Evolutionary conservation across 2,797 vertebrate genomes (phyloP), one percentile per base, ranked within the genome.

Genomic region (Gobionotothen gibberifrons): DNA sequence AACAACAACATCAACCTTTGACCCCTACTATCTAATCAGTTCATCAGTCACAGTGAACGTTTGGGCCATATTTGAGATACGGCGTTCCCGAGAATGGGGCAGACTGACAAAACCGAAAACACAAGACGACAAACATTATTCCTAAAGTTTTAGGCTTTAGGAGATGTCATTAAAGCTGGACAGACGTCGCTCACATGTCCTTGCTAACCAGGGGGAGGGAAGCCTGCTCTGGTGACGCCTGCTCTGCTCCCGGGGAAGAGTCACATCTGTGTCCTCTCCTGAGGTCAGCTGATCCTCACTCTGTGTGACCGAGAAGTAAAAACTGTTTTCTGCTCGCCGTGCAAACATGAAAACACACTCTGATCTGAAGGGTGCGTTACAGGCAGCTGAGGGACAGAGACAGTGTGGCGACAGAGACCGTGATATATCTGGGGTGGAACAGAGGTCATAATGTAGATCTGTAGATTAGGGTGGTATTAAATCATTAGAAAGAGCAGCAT

Each of bases 191-290:
- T 32, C 12, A 72, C 49, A 55, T 86, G 82, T 62, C 81, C 70
- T 85, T 72, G 73, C 63, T 84, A 43, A 69, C 78, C 79, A 69
- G 73, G 19, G 55, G 54, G 49, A 53, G 57, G 46, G 76, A 74
- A 69, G 74, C 29, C 72, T 57, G 62, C 59, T 82, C 56, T 67
- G 72, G 83, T 86, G 83, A 81, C 36, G 68, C 53, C 72, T 56
- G 85, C 81, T 89, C 72, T 56, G 85, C 81, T 89, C 55, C 61
- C 72, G 74, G 79, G 69, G 65, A 87, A 58, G 54, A 85, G 79
- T 76, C 85, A 70, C 85, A 82, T 88, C 83, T 83, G 81, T 81
- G 85, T 85, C 85, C 84, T 90, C 85, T 87, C 76, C 72, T 62
- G 49, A 86, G 78, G 89, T 90, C 86, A 87, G 68, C 65, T 51